phyloP scores from a whole-genome alignment of 2,113 vertebrate species.

The Willisornis vidua region DNA sequence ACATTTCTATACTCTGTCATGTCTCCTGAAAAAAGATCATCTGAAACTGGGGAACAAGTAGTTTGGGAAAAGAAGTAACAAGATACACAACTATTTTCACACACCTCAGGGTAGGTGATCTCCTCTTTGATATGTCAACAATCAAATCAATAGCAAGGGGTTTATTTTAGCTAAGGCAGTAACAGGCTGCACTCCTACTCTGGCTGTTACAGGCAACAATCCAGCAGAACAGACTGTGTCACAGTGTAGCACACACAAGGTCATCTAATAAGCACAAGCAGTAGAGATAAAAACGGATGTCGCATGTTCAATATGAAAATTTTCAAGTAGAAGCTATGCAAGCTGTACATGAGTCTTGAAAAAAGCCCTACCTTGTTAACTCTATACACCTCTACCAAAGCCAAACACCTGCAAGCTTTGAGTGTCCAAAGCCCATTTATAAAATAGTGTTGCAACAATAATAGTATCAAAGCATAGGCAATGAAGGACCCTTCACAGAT shows the following conservation, averaged over 20 bases:
- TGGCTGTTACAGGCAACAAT: background rate
- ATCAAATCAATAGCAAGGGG: background rate
- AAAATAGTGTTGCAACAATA: background rate
- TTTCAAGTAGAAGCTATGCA: background rate
- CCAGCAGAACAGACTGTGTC: conserved; percentile 2
- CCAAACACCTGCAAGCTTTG: background rate
- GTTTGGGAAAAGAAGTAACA: background rate
- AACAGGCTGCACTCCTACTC: background rate
- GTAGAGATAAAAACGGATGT: conserved; percentile 11
- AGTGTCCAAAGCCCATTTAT: background rate
- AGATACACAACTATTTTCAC: background rate
- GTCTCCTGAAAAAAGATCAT: background rate
- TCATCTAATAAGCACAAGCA: background rate
- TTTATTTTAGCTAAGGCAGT: conserved; percentile 24
- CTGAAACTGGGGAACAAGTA: background rate
- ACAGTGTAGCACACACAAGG: conserved; percentile 2
- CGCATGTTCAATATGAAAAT: background rate
- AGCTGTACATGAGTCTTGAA: background rate
- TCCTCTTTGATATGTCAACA: background rate
- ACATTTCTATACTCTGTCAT: background rate
- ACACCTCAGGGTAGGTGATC: conserved; percentile 7
- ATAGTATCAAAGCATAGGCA: background rate
- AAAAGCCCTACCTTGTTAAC: background rate
- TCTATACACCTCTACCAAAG: background rate
- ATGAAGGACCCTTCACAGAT: background rate